phyloP scores from a whole-genome alignment of 2,113 vertebrate genomes.

The Nycticryphes semicollaris region DNA sequence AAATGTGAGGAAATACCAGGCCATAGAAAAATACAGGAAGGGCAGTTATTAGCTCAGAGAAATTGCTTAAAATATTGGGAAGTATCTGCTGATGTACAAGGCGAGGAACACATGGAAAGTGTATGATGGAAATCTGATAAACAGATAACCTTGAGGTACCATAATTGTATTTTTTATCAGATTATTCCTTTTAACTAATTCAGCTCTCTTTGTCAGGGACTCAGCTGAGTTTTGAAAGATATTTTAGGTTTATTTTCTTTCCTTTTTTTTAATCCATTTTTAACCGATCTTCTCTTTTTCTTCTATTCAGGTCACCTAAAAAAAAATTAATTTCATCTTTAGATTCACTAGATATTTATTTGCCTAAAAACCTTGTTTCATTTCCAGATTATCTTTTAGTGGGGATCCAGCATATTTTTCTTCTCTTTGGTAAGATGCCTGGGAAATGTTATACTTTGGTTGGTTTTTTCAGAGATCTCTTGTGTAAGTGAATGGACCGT shows the following conservation, averaged over 20 bases:
- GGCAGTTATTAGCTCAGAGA: neutral
- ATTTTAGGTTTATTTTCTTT: neutral
- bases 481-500: neutral
- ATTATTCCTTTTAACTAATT: neutral
- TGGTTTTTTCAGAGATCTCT: neutral
- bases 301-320: neutral
- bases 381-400: neutral
- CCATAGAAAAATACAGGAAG: neutral
- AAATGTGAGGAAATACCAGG: neutral
- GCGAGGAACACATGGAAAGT: neutral
- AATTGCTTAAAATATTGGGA: neutral
- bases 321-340: neutral
- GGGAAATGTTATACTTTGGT: neutral
- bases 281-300: neutral
- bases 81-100: neutral
- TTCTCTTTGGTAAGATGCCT: neutral
- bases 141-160: neutral
- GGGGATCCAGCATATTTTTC: neutral
- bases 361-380: neutral
- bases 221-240: neutral
- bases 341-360: neutral
- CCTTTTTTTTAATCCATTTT: neutral
- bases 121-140: neutral
- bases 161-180: neutral
- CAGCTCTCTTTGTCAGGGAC: neutral